Base-by-base conservation (phyloP, 2,888 invertebrate species). In the Drosophila mulleri region DNA sequence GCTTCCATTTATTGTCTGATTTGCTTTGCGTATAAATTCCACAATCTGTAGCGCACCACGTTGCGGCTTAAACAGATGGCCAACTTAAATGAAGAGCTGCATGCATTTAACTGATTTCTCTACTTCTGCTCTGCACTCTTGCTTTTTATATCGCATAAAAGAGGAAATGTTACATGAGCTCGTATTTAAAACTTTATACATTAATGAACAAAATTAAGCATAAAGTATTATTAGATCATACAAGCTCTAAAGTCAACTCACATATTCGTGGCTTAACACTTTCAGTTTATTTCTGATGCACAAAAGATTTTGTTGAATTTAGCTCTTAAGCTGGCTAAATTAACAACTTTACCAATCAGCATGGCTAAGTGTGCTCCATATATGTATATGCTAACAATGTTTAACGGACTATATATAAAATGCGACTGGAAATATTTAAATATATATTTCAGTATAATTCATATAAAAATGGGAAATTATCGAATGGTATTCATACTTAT, bases 1-100 rank as follows among this genome's bases (percentile, higher is more conserved):
- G 16, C 20, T 35, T 53, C 52, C 52, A 53, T 53, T 53, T 53
- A 53, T 53, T 53, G 37, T 53, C 37, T 53, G 20, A 53, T 37
- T 53, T 53, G 29, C 12, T 23, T n/a, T 18, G 6, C 29, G 32
- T 52, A 16, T 18, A 52, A 14, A 20, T 35, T 8, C 20, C 37
- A 37, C 23, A 53, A 53, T 53, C 20, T 20, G 20, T 16, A 20
- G 2, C 35, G 20, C 16, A 16, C 35, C 32, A 20, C 8, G 35
- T 5, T 35, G 32, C 14, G 50, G 50, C 50, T 35, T 50, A 18
- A 35, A 1, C 50, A 35, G 50, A 50, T 50, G 32, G 14, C 35
- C 50, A 35, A 35, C 50, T 35, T 50, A 35, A 50, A 18, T 35
- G 50, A 18, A 35, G 32, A 32, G 50, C 6, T 32, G 48, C n/a